phyloP scores from a whole-genome alignment of 2,797 vertebrate genomes.

The Pygocentrus nattereri region DNA sequence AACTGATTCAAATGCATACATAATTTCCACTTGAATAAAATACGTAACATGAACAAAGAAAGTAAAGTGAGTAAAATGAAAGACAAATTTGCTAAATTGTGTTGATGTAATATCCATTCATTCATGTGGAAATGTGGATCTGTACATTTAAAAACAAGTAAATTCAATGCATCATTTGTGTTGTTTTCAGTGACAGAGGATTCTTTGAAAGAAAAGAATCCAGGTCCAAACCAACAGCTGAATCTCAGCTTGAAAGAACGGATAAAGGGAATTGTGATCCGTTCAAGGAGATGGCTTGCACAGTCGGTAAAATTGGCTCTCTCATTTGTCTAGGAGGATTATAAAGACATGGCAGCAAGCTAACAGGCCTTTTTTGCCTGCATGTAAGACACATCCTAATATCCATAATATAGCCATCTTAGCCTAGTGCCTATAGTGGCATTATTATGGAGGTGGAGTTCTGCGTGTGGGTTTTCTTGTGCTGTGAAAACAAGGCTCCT shows the following conservation, averaged over 20 bases:
- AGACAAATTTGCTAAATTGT: not conserved
- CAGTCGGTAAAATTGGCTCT: slow-evolving; percentile 40
- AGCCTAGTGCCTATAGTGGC: not conserved
- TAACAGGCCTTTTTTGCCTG: slow-evolving; percentile 44
- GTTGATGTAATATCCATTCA: not conserved
- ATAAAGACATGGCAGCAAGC: slow-evolving; percentile 40
- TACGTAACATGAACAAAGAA: not conserved
- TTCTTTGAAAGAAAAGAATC: slow-evolving; percentile 9
- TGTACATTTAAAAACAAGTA: not conserved
- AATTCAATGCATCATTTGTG: not conserved
- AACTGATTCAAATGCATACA: too few relatives aligned
- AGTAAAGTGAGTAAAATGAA: too few relatives aligned
- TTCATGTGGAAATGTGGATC: not conserved
- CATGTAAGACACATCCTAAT: slow-evolving; percentile 17
- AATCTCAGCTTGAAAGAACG: slow-evolving; percentile 36
- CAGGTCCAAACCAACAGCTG: slow-evolving; percentile 38
- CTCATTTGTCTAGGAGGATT: slow-evolving; percentile 52
- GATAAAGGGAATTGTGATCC: slow-evolving; percentile 17
- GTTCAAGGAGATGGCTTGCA: slow-evolving; percentile 20
- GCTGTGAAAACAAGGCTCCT: slow-evolving; percentile 30
- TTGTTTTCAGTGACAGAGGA: not conserved
- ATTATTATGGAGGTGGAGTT: slow-evolving; percentile 30
- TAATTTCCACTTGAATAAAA: not conserved
- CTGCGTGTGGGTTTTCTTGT: not conserved
- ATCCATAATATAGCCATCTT: not conserved